Evolutionary conservation across 2,888 invertebrate genomes (phyloP).

Genomic region (Hylaea fasciaria): DNA sequence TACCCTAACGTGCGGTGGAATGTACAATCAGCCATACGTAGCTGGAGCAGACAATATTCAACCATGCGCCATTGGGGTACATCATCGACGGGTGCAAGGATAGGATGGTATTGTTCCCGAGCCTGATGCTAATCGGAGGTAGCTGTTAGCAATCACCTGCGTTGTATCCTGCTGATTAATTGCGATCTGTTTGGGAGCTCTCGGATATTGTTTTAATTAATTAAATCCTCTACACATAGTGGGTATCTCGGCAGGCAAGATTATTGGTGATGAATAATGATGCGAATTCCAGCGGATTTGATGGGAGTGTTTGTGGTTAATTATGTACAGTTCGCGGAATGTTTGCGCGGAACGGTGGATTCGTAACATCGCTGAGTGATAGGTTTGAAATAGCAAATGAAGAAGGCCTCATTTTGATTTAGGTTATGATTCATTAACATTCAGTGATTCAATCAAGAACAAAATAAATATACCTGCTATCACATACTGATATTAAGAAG

Average conservation of each 20-base stretch:
- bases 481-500: too few species aligned
- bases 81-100: slow-evolving; percentile 23
- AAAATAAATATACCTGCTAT: too few species aligned
- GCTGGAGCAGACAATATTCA: slow-evolving; percentile 11
- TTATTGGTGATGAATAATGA: slow-evolving; percentile 35
- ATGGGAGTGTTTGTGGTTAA: slow-evolving; percentile 11
- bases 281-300: slow-evolving; percentile 15
- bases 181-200: slow-evolving; percentile 63
- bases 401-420: too few species aligned
- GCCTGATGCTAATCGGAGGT: slow-evolving; percentile 71
- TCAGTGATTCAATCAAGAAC: too few species aligned
- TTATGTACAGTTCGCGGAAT: slow-evolving; percentile 7
- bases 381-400: too few species aligned
- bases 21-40: slow-evolving; percentile 35
- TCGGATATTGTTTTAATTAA: slow-evolving; percentile 64
- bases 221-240: slow-evolving; percentile 39
- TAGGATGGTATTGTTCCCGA: slow-evolving; percentile 43
- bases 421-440: too few species aligned
- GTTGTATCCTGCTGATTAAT: slow-evolving; percentile 77
- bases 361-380: too few species aligned
- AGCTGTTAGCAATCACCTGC: slow-evolving; percentile 78
- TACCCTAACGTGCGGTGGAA: slow-evolving; percentile 60
- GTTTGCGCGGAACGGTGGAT: not conserved
- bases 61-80: slow-evolving; percentile 20
- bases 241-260: slow-evolving; percentile 16